Evolutionary conservation across 2,888 invertebrate species (phyloP).

Genomic region (Rotaria sp.): DNA sequence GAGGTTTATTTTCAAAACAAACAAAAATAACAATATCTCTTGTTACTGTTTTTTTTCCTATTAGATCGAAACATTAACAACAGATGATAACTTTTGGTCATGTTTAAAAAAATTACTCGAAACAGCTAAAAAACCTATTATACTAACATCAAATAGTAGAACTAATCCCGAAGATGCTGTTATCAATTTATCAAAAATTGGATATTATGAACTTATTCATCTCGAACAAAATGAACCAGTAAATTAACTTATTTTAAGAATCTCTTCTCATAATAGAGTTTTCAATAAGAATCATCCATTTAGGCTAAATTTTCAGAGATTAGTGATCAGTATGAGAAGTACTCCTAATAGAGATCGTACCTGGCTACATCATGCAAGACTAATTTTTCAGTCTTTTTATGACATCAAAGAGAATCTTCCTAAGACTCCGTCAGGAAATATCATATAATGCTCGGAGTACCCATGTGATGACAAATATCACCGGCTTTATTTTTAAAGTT

Average conservation of each 20-base stretch:
- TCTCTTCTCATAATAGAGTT: too few relatives aligned
- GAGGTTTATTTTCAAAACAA: not conserved
- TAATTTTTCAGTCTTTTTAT: too few relatives aligned
- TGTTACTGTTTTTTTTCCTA: not conserved
- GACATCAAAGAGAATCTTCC: too few relatives aligned
- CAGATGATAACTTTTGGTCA: constrained; percentile 20
- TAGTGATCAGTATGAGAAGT: too few relatives aligned
- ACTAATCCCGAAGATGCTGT: not conserved
- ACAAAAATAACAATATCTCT: not conserved
- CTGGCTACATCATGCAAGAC: too few relatives aligned
- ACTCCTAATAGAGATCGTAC: too few relatives aligned
- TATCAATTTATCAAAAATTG: not conserved
- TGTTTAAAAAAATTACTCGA: constrained; percentile 15
- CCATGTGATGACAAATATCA: too few relatives aligned
- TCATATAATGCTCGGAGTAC: too few relatives aligned
- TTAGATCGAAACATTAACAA: constrained; percentile 20
- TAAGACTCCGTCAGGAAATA: too few relatives aligned
- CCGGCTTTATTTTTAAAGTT: too few relatives aligned
- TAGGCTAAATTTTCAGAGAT: too few relatives aligned
- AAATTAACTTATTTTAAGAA: not conserved
- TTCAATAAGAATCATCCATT: too few relatives aligned
- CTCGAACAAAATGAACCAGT: not conserved
- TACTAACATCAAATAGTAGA: not conserved
- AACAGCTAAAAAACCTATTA: constrained; percentile 10
- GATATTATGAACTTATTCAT: not conserved